phyloP scores from a whole-genome alignment of 1,140 invertebrate genomes.

The Pseudachorutes palmiensis region DNA sequence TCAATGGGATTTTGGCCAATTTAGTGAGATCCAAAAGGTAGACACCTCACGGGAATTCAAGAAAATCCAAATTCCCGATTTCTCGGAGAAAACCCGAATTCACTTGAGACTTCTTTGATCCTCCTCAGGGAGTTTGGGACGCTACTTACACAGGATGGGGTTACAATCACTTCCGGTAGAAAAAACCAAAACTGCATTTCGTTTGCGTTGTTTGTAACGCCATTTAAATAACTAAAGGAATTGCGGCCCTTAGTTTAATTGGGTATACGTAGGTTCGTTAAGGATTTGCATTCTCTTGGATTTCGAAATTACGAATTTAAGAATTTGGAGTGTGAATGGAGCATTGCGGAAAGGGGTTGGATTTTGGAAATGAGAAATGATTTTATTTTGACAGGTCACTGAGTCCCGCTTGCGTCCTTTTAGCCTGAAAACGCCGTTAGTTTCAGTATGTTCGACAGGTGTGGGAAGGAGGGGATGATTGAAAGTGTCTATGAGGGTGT shows the following conservation, averaged over 20 bases:
- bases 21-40: too few relatives aligned
- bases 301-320: too few relatives aligned
- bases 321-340: too few relatives aligned
- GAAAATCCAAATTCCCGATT: neutral
- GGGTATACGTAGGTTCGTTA: too few relatives aligned
- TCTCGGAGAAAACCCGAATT: neutral
- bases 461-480: neutral
- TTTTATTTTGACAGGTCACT: constrained; percentile 6
- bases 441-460: neutral
- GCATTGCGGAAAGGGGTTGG: neutral
- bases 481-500: neutral
- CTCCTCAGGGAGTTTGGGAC: neutral
- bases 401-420: neutral
- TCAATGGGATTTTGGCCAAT: too few relatives aligned
- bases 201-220: too few relatives aligned
- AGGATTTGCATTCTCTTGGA: too few relatives aligned
- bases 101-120: neutral
- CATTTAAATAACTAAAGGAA: too few relatives aligned
- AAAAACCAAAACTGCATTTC: too few relatives aligned
- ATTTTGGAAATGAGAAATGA: constrained; percentile 1
- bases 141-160: too few relatives aligned
- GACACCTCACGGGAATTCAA: neutral
- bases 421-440: neutral
- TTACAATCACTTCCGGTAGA: too few relatives aligned
- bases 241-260: too few relatives aligned